Conservation (phyloP, 2,113 vertebrate genomes). For the Peucedramus taeniatus region DNA sequence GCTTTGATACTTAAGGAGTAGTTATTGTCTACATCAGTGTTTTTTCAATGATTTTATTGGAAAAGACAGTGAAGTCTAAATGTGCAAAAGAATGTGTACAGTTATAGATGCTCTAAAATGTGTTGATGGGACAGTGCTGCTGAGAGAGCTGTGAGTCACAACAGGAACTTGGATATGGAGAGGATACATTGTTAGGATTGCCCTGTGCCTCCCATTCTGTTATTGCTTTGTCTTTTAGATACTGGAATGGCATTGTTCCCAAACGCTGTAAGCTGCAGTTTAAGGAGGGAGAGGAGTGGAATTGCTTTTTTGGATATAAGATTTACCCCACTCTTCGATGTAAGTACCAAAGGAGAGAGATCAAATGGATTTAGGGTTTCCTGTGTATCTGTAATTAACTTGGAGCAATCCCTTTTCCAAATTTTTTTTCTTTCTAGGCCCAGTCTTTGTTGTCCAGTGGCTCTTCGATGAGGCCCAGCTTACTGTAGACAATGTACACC, state of each 20-base stretch:
- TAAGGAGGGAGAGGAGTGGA: slow-evolving; percentile 94
- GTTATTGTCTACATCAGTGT: not conserved
- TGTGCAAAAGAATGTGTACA: not conserved
- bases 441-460: slow-evolving; percentile 97
- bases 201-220: not conserved
- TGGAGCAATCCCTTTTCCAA: not conserved
- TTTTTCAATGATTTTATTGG: not conserved
- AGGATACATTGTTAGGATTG: not conserved
- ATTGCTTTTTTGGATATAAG: slow-evolving; percentile 98
- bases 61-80: not conserved
- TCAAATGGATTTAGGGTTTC: not conserved
- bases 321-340: slow-evolving; percentile 94
- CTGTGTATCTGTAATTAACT: not conserved
- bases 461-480: slow-evolving; percentile 97
- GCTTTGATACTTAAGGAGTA: not conserved
- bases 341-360: slow-evolving; percentile 62
- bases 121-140: not conserved
- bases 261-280: slow-evolving; percentile 85
- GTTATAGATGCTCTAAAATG: not conserved
- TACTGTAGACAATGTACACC: slow-evolving; percentile 93
- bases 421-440: slow-evolving; percentile 69
- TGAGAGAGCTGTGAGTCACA: not conserved
- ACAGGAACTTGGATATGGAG: not conserved
- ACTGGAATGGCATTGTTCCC: slow-evolving; percentile 91
- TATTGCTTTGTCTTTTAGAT: slow-evolving; percentile 69